phyloP scores from a whole-genome alignment of 1,140 invertebrate genomes.

The Arctopsyche grandis region DNA sequence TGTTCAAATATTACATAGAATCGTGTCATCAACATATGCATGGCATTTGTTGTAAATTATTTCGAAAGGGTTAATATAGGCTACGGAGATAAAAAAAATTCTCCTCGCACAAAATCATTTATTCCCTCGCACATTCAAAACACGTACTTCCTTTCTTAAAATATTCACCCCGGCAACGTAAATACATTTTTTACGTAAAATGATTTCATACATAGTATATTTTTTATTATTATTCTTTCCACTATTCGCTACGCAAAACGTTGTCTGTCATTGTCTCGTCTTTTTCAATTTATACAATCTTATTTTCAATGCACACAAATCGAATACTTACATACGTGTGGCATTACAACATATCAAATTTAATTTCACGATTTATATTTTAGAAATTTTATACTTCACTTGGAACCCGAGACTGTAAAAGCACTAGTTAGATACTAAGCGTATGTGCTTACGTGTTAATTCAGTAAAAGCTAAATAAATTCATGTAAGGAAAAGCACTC shows the following conservation, averaged over 20 bases:
- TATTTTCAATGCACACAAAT: not conserved
- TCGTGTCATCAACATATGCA: too few relatives aligned
- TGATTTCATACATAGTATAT: slow-evolving; percentile 2
- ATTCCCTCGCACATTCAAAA: slow-evolving; percentile 32
- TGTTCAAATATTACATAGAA: too few relatives aligned
- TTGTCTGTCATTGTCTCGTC: not conserved
- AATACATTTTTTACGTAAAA: slow-evolving; percentile 31
- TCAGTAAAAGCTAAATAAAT: not conserved
- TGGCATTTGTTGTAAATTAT: too few relatives aligned
- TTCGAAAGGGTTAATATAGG: slow-evolving; percentile 7
- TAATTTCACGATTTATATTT: too few relatives aligned
- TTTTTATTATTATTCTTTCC: slow-evolving; percentile 3
- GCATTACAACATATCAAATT: too few relatives aligned
- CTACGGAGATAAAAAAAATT: not conserved
- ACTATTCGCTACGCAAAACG: not conserved
- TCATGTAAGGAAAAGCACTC: not conserved
- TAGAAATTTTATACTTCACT: too few relatives aligned
- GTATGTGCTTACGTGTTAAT: not conserved
- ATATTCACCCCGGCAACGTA: slow-evolving; percentile 37
- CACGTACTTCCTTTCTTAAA: slow-evolving; percentile 37
- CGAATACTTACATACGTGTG: too few relatives aligned
- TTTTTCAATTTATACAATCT: not conserved
- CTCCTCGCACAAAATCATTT: slow-evolving; percentile 32
- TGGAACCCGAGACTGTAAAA: too few relatives aligned
- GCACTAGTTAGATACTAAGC: too few relatives aligned